Conservation (phyloP, 2,888 invertebrate species). For the Chaetogeoica ovagalla region DNA sequence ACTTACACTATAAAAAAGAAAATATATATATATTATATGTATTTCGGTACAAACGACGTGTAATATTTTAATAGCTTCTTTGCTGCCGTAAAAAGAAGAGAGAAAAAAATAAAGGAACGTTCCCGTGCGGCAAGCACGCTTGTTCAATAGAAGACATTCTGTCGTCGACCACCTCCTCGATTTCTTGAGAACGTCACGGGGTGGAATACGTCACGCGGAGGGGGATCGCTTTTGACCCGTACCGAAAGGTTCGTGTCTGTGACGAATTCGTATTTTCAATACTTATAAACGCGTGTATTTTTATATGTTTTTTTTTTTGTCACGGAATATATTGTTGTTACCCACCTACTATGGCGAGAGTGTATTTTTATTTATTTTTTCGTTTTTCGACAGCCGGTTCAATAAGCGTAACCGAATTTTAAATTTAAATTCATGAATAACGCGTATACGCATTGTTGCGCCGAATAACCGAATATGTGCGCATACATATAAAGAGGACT, state of each 20-base stretch:
- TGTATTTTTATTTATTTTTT: conserved; percentile 39
- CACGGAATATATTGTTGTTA: conserved; percentile 14
- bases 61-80: not conserved
- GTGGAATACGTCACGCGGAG: conserved; percentile 26
- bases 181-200: conserved; percentile 31
- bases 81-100: not conserved
- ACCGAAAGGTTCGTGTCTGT: conserved; percentile 50
- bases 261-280: conserved; percentile 45
- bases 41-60: not conserved
- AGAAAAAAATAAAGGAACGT: not conserved
- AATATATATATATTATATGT: too few relatives aligned
- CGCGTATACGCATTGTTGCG: not conserved
- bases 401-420: conserved; percentile 5
- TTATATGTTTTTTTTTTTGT: conserved; percentile 20
- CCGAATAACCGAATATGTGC: too few relatives aligned
- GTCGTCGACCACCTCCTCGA: conserved; percentile 24
- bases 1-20: too few relatives aligned
- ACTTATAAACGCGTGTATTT: not conserved
- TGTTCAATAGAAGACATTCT: conserved; percentile 14
- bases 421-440: conserved; percentile 20
- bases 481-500: too few relatives aligned
- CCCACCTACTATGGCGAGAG: not conserved
- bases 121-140: not conserved
- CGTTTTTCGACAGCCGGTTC: not conserved
- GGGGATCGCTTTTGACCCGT: conserved; percentile 32